phyloP scores from a whole-genome alignment of 2,888 invertebrate species.

The Athalia circularis region DNA sequence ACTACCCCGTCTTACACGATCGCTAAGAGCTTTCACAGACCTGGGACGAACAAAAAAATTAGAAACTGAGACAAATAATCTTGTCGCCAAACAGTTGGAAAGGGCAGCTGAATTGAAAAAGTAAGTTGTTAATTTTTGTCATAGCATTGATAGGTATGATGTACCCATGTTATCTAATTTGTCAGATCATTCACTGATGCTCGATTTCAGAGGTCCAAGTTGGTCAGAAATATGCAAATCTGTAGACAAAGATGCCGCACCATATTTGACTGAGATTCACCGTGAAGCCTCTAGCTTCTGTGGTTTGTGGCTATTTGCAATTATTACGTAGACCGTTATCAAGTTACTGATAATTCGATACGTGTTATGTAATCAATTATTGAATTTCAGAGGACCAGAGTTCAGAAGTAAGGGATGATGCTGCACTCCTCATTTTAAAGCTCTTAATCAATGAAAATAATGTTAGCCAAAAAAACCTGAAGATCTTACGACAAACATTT shows the following conservation, averaged over 20 bases:
- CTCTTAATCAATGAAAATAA: slow-evolving; percentile 79
- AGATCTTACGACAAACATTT: slow-evolving; percentile 78
- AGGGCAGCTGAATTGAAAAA: slow-evolving; percentile 71
- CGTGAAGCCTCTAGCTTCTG: slow-evolving; percentile 63
- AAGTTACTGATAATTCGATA: slow-evolving; percentile 24
- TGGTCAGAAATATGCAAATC: slow-evolving; percentile 76
- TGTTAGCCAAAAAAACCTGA: slow-evolving; percentile 78
- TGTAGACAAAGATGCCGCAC: slow-evolving; percentile 70
- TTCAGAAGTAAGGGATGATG: slow-evolving; percentile 79
- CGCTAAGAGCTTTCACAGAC: slow-evolving; percentile 80
- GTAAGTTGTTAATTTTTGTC: slow-evolving; percentile 65
- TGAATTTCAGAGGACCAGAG: slow-evolving; percentile 75
- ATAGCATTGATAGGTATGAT: slow-evolving; percentile 32
- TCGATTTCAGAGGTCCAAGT: slow-evolving; percentile 73
- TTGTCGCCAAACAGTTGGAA: slow-evolving; percentile 69
- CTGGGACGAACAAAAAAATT: slow-evolving; percentile 72
- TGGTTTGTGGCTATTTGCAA: slow-evolving; percentile 56
- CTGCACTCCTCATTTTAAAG: slow-evolving; percentile 78
- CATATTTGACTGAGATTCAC: slow-evolving; percentile 71
- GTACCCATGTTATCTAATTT: slow-evolving; percentile 51
- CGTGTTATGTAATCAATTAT: slow-evolving; percentile 20
- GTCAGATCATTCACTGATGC: slow-evolving; percentile 47
- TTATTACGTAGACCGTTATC: slow-evolving; percentile 27
- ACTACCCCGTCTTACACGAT: slow-evolving; percentile 81
- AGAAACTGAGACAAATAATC: slow-evolving; percentile 66